Conservation (phyloP, 2,113 vertebrate genomes). For the Myrmecophaga tridactyla region DNA sequence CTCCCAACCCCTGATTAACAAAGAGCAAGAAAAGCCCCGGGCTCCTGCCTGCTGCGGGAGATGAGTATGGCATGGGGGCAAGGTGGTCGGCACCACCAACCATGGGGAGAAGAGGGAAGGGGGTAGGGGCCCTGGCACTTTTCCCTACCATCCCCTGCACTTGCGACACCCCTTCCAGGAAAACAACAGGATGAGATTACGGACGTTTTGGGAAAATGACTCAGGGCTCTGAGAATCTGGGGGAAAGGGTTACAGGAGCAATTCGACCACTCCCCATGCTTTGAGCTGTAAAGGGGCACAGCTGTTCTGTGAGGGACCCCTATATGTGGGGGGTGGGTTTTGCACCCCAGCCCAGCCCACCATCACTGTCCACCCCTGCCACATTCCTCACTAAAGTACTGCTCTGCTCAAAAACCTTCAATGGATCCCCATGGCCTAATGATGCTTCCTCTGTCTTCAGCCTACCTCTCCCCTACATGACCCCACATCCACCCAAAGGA, state of each 20-base stretch:
- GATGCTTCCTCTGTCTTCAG: background rate
- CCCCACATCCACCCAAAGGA: background rate
- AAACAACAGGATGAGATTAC: background rate
- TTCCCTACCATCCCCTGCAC: background rate
- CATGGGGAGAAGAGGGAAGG: background rate
- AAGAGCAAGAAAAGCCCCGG: background rate
- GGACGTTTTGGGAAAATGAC: slow-evolving; percentile 27
- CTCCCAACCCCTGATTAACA: background rate
- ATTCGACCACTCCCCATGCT: background rate
- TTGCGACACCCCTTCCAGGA: background rate
- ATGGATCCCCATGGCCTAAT: background rate
- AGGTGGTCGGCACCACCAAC: background rate
- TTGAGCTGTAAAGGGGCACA: background rate
- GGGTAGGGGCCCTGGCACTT: background rate
- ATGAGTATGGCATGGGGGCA: background rate
- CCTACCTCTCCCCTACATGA: background rate
- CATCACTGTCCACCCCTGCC: background rate
- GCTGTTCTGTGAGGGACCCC: background rate
- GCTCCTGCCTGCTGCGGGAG: background rate
- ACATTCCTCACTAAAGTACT: background rate
- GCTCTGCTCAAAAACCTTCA: background rate
- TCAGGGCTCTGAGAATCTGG: slow-evolving; percentile 11
- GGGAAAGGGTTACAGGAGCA: background rate
- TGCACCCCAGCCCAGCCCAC: too few species aligned
- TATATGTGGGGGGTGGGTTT: background rate